Evolutionary conservation across 2,113 vertebrate species (phyloP).

Genomic region (Vulpes vulpes): DNA sequence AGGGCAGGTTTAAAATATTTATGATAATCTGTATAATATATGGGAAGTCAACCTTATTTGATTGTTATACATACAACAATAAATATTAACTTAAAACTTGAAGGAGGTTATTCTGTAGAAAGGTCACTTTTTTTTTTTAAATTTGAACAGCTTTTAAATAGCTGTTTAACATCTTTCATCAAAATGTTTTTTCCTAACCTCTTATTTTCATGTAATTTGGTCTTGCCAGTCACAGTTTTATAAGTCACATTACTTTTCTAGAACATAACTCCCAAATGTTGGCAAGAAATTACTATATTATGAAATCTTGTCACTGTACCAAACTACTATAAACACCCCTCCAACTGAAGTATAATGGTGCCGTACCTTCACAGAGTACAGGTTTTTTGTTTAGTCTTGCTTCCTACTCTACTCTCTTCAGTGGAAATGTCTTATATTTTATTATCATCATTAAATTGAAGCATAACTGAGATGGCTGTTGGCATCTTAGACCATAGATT

Average conservation of each 20-base stretch:
- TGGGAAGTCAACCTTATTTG: slow-evolving; percentile 8
- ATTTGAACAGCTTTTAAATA: neutral
- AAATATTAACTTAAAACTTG: neutral
- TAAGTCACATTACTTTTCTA: slow-evolving; percentile 39
- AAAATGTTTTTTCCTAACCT: slow-evolving; percentile 17
- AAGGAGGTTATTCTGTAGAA: neutral
- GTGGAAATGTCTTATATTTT: neutral
- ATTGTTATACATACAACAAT: neutral
- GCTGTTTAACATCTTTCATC: slow-evolving; percentile 3
- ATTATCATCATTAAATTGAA: slow-evolving; percentile 12
- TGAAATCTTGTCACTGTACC: neutral
- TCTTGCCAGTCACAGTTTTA: slow-evolving; percentile 10
- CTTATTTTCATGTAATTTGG: slow-evolving; percentile 49
- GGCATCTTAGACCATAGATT: neutral
- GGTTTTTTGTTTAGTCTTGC: neutral
- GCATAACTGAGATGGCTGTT: neutral
- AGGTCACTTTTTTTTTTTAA: neutral
- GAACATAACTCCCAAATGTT: neutral
- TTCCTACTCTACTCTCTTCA: neutral
- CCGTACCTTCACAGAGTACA: neutral
- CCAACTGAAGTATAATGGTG: neutral
- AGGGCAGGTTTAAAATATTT: slow-evolving; percentile 41
- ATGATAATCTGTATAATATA: neutral
- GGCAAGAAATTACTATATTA: slow-evolving; percentile 1
- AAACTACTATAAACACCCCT: neutral